Conservation (phyloP, 2,888 invertebrate species). For the Acanthosepion pharaonis region DNA sequence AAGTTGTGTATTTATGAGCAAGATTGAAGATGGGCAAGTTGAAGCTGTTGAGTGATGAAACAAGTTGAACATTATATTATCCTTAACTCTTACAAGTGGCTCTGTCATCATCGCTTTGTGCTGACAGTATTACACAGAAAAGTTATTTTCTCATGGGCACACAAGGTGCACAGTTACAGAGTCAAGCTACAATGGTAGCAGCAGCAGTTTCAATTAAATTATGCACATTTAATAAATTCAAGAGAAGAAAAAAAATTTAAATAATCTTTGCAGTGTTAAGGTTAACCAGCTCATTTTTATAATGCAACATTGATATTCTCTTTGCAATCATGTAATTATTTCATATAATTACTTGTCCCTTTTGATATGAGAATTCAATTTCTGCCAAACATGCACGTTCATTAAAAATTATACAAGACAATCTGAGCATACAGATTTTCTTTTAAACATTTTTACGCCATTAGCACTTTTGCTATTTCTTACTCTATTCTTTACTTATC, state of each 20-base stretch:
- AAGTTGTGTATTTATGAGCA: background rate
- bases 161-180: background rate
- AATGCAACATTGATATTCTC: background rate
- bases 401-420: too few relatives aligned
- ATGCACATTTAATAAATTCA: background rate
- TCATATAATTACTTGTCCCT: background rate
- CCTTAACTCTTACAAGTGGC: conserved; percentile 14
- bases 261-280: background rate
- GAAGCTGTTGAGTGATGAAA: background rate
- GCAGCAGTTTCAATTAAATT: background rate
- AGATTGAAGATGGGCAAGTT: background rate
- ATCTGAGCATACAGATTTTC: too few relatives aligned
- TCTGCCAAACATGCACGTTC: too few relatives aligned
- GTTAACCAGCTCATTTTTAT: background rate
- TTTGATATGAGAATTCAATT: too few relatives aligned
- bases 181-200: background rate
- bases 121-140: background rate
- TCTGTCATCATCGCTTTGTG: conserved; percentile 11
- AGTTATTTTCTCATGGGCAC: background rate
- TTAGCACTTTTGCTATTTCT: too few relatives aligned
- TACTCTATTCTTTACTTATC: too few relatives aligned
- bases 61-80: conserved; percentile 33
- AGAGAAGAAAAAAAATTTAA: background rate
- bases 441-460: too few relatives aligned
- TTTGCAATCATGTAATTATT: background rate